These are phyloP conservation scores for Lasaia peninsularis DNA, from an alignment of 1,140 invertebrate genomes.

Conservation along the genomic window DNA sequence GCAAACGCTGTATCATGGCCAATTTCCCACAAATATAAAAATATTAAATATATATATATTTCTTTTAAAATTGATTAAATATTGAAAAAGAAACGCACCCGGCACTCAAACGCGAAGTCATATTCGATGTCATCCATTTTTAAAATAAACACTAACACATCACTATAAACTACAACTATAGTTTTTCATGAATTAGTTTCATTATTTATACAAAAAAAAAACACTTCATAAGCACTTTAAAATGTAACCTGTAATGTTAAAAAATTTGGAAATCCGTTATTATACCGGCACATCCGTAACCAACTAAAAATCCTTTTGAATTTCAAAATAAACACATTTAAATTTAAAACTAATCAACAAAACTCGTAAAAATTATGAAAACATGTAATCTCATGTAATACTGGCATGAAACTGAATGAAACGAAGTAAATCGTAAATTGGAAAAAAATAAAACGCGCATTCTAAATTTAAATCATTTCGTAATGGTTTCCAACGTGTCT, in stretches of 20 bases:
- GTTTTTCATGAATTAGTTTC: constrained; percentile 42
- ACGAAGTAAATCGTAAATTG: constrained; percentile 54
- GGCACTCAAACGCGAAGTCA: constrained; percentile 80
- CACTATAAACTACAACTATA: constrained; percentile 35
- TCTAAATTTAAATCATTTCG: constrained; percentile 71
- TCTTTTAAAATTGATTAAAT: not conserved
- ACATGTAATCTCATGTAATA: constrained; percentile 39
- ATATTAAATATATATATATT: not conserved
- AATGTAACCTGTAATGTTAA: not conserved
- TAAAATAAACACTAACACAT: constrained; percentile 38
- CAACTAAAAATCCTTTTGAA: too few relatives aligned
- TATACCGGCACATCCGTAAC: too few relatives aligned
- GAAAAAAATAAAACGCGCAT: constrained; percentile 47
- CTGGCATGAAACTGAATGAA: constrained; percentile 66
- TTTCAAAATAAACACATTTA: not conserved
- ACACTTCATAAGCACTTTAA: not conserved
- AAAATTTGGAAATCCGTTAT: not conserved
- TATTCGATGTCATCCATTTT: constrained; percentile 77
- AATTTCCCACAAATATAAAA: too few relatives aligned
- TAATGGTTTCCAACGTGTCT: constrained; percentile 51
- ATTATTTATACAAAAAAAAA: constrained; percentile 44
- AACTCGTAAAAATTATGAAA: constrained; percentile 12
- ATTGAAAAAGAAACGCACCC: constrained; percentile 67
- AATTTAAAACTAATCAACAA: not conserved
- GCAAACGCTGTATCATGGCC: too few relatives aligned